These are phyloP conservation scores for Uloborus diversus DNA, from an alignment of 1,140 invertebrate species.

Conservation along the genomic window DNA sequence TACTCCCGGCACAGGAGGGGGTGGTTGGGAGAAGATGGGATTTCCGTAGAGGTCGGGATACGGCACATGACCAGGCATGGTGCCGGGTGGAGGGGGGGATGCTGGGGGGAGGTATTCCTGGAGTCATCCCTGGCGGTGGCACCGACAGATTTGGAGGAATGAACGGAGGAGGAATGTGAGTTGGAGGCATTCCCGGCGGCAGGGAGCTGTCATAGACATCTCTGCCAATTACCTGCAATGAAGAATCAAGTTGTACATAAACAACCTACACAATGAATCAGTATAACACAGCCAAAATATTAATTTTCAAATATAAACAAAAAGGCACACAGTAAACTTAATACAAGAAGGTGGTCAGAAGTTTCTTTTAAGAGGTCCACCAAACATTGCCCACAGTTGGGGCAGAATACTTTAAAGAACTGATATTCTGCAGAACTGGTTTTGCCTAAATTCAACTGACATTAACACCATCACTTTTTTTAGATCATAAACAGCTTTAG, in stretches of 20 bases:
- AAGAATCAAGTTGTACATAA: too few species aligned
- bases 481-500: too few species aligned
- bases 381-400: too few species aligned
- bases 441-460: too few species aligned
- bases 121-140: constrained; percentile 70
- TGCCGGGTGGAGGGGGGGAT: constrained; percentile 66
- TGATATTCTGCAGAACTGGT: too few species aligned
- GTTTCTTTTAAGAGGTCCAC: too few species aligned
- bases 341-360: too few species aligned
- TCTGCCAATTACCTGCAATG: constrained; percentile 77
- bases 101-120: constrained; percentile 66
- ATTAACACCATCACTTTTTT: too few species aligned
- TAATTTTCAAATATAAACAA: too few species aligned
- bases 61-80: constrained; percentile 56
- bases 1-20: constrained; percentile 29
- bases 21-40: constrained; percentile 38
- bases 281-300: not conserved
- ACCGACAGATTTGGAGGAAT: constrained; percentile 63
- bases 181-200: constrained; percentile 51
- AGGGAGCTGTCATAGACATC: constrained; percentile 77
- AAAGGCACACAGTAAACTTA: too few species aligned
- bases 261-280: not conserved
- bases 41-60: constrained; percentile 38
- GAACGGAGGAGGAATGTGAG: constrained; percentile 55
- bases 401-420: too few species aligned